A percentile compares a stretch with the other conserved stretches of the same genome.
These are phyloP conservation scores for Zenarchopterus dispar DNA, from an alignment of 2,797 vertebrate species.

Conservation along the genomic window DNA sequence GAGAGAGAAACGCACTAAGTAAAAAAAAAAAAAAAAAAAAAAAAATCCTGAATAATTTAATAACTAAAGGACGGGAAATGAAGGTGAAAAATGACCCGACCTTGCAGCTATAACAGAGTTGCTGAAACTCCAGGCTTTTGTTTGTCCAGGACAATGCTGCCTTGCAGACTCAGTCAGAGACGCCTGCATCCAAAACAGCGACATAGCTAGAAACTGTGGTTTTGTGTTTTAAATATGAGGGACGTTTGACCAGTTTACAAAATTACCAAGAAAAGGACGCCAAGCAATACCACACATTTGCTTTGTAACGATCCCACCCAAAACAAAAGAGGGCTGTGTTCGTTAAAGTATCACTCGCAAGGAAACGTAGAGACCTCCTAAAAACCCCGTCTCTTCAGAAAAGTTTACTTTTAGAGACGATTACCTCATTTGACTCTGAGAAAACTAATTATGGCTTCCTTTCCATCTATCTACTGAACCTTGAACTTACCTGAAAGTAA, in stretches of 20 bases:
- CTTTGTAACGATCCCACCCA: no score
- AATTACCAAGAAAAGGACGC: no score
- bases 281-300: no score
- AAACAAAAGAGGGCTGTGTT: not conserved
- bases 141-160: constrained; percentile 5
- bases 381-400: no score
- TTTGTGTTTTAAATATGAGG: no score
- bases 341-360: no score
- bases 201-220: not conserved
- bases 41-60: not conserved
- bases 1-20: not conserved
- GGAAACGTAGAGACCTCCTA: no score
- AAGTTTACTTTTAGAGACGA: no score
- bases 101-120: not conserved
- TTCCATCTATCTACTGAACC: rapidly evolving
- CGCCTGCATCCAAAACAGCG: not conserved
- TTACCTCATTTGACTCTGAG: not conserved
- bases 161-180: not conserved
- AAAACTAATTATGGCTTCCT: rapidly evolving
- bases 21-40: not conserved
- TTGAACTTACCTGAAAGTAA: constrained; percentile 24
- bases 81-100: not conserved
- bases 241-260: no score
- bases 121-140: constrained; percentile 27
- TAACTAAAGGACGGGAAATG: not conserved